These are phyloP conservation scores for Mandrillus leucophaeus DNA, from an alignment of 2,113 vertebrate species.

Conservation along the genomic window DNA sequence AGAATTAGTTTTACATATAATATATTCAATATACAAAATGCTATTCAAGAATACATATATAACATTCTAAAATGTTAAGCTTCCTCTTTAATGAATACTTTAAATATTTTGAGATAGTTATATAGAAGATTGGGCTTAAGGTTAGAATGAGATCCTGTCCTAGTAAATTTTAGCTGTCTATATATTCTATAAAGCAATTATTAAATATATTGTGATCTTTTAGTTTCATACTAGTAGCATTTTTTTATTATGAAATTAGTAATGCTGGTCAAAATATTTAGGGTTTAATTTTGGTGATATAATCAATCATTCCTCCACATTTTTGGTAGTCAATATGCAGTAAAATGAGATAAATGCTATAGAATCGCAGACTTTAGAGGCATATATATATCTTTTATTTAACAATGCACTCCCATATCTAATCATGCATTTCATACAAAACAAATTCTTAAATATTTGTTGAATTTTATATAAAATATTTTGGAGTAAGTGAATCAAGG, in stretches of 20 bases:
- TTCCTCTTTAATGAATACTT: not conserved
- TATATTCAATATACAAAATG: not conserved
- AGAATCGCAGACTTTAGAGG: not conserved
- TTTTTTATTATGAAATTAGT: conserved; percentile 14
- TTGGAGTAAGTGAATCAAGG: not conserved
- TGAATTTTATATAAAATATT: not conserved
- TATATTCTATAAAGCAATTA: not conserved
- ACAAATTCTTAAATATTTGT: not conserved
- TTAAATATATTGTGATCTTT: not conserved
- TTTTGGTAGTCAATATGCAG: not conserved
- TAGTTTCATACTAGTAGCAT: not conserved
- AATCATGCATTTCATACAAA: not conserved
- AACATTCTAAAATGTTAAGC: not conserved
- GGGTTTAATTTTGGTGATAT: not conserved
- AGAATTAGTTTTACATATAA: not conserved
- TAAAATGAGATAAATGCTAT: not conserved
- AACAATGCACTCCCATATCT: not conserved
- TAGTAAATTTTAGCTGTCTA: not conserved
- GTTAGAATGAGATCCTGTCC: not conserved
- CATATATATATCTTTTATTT: not conserved
- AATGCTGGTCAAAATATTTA: not conserved
- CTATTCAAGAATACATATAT: not conserved
- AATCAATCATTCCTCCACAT: not conserved
- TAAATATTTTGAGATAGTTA: not conserved
- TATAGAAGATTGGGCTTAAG: not conserved